phyloP scores from a whole-genome alignment of 2,113 vertebrate species.

The Marcusenius ussheri region DNA sequence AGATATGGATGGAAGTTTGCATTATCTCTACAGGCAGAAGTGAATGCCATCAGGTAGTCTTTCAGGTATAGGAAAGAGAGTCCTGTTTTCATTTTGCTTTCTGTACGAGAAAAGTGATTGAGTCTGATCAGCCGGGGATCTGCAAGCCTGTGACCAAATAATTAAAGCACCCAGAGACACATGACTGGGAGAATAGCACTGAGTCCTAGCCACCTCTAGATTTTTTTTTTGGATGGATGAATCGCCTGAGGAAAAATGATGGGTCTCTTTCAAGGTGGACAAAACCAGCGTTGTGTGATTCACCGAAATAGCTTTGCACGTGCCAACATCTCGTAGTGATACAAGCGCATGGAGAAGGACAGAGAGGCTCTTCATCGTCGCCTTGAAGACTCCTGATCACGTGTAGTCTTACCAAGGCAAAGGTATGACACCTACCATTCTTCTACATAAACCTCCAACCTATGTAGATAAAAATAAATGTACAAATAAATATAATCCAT shows the following conservation, averaged over 20 bases:
- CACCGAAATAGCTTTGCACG: not conserved
- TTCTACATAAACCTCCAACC: not conserved
- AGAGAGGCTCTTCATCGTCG: not conserved
- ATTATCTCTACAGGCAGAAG: not conserved
- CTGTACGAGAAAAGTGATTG: not conserved
- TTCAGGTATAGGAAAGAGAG: not conserved
- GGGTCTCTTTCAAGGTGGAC: not conserved
- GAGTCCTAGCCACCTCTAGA: not conserved
- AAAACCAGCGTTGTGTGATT: not conserved
- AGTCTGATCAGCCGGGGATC: not conserved
- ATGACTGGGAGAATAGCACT: not conserved
- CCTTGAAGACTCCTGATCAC: not conserved
- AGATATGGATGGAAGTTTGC: not conserved
- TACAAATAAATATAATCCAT: not conserved
- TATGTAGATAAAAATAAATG: not conserved
- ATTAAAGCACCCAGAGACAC: not conserved
- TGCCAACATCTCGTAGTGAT: not conserved
- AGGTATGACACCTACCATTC: not conserved
- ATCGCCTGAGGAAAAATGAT: not conserved
- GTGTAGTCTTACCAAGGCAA: not conserved
- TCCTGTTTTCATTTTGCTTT: not conserved
- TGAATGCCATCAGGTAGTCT: not conserved
- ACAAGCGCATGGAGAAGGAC: not conserved
- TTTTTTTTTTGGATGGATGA: not conserved
- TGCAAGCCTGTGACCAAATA: not conserved